Evolutionary conservation across 2,888 invertebrate genomes (phyloP).

Genomic region (Hydriomena furcata): DNA sequence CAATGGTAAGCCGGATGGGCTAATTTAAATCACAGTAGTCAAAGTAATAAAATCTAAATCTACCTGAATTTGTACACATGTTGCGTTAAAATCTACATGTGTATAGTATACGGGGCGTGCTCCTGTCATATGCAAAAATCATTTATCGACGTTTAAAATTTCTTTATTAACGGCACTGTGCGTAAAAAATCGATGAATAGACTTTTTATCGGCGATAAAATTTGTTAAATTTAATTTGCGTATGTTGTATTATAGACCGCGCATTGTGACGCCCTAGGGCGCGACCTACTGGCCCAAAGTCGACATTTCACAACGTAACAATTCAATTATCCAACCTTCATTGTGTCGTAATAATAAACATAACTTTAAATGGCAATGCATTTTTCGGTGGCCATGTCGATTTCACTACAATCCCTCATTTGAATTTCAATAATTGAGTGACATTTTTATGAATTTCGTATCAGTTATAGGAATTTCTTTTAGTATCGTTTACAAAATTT

Average conservation of each 20-base stretch:
- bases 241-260: slow-evolving; percentile 74
- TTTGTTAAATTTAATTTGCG: slow-evolving; percentile 80
- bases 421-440: slow-evolving; percentile 64
- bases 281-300: slow-evolving; percentile 76
- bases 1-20: slow-evolving; percentile 60
- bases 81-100: slow-evolving; percentile 67
- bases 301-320: slow-evolving; percentile 63
- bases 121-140: slow-evolving; percentile 79
- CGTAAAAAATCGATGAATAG: slow-evolving; percentile 73
- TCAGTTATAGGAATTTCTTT: slow-evolving; percentile 42
- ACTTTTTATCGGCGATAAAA: slow-evolving; percentile 77
- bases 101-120: slow-evolving; percentile 47
- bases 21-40: slow-evolving; percentile 66
- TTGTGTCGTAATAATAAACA: slow-evolving; percentile 64
- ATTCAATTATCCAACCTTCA: slow-evolving; percentile 67
- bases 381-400: slow-evolving; percentile 68
- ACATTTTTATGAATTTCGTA: slow-evolving; percentile 46
- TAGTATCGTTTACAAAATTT: slow-evolving; percentile 72
- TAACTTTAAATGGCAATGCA: slow-evolving; percentile 59
- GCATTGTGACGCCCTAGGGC: slow-evolving; percentile 68
- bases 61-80: slow-evolving; percentile 70
- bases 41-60: slow-evolving; percentile 55
- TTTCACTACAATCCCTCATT: slow-evolving; percentile 60
- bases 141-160: slow-evolving; percentile 77
- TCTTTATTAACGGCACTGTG: slow-evolving; percentile 64